Conservation (phyloP, 2,113 vertebrate species). For the Colaptes auratus region DNA sequence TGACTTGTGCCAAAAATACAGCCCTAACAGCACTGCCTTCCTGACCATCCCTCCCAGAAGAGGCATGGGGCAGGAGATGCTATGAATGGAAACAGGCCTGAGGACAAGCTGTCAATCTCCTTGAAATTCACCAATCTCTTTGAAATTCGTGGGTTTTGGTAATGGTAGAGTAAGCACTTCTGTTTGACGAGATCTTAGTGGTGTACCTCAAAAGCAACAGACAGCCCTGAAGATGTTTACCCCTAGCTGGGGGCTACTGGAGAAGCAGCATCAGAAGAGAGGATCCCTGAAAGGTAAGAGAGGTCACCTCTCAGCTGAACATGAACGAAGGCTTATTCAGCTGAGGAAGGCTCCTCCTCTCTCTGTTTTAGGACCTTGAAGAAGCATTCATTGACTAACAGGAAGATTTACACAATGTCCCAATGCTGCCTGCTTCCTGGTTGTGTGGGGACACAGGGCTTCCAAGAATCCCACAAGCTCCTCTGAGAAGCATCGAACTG, state of each 20-base stretch:
- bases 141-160: fast-evolving
- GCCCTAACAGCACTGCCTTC: background rate
- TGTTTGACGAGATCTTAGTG: fast-evolving
- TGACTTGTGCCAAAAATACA: background rate
- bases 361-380: background rate
- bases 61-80: background rate
- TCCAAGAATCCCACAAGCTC: background rate
- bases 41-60: background rate
- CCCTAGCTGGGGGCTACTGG: background rate
- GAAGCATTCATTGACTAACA: background rate
- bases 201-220: background rate
- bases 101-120: background rate
- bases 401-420: slow-evolving; percentile 30
- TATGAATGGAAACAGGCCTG: background rate
- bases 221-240: background rate
- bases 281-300: background rate
- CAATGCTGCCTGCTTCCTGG: background rate
- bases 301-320: background rate
- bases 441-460: background rate
- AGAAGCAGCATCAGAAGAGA: background rate
- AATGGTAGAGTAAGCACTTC: fast-evolving
- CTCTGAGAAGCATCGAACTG: background rate
- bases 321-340: background rate
- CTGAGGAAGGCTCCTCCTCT: background rate
- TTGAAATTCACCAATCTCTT: background rate